Evolutionary conservation across 2,113 vertebrate species (phyloP).

Genomic region (Raja brachyura): DNA sequence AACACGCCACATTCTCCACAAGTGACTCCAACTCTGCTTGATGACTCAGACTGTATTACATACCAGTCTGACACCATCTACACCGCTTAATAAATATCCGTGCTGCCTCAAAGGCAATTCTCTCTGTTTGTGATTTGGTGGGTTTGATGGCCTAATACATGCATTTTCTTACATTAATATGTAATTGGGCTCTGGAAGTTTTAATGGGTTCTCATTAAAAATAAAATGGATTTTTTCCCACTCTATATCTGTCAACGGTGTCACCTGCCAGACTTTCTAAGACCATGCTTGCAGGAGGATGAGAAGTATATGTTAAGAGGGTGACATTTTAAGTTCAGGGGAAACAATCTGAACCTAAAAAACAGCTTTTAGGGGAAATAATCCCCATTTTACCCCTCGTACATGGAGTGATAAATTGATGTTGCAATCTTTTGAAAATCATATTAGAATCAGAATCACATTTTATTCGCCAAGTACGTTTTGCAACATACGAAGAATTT

Average conservation of each 20-base stretch:
- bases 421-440: neutral
- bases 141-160: neutral
- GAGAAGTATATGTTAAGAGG: neutral
- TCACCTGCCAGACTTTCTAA: neutral
- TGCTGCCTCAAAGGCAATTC: neutral
- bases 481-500: no score
- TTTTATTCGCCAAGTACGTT: no score
- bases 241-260: neutral
- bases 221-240: neutral
- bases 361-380: neutral
- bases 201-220: neutral
- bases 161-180: neutral
- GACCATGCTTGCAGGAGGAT: neutral
- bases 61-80: conserved; percentile 6
- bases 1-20: neutral
- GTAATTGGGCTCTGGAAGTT: no score
- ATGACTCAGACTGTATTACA: neutral
- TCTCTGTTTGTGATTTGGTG: neutral
- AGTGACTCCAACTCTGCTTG: neutral
- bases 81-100: neutral
- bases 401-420: neutral
- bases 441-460: no score
- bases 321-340: neutral
- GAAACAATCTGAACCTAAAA: no score
- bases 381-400: neutral